Conservation (phyloP, 2,797 vertebrate genomes). For the Leucoraja ocellata region DNA sequence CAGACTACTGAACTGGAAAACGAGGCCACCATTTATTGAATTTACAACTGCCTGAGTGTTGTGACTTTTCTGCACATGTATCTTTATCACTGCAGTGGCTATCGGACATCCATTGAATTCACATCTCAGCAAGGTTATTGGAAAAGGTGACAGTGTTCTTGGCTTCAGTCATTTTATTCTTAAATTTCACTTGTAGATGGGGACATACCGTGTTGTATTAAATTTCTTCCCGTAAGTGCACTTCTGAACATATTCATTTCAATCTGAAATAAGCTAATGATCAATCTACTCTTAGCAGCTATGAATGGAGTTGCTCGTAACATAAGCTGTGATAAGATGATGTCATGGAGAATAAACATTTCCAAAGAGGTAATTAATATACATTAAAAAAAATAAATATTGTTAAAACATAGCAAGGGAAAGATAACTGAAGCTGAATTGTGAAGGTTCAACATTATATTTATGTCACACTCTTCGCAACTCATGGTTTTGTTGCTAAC, state of each 20-base stretch:
- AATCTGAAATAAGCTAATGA: constrained; percentile 24
- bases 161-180: background rate
- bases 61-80: background rate
- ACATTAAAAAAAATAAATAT: background rate
- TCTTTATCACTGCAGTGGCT: background rate
- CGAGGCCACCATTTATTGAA: background rate
- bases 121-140: background rate
- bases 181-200: constrained; percentile 10
- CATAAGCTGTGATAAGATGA: constrained; percentile 1
- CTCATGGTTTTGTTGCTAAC: background rate
- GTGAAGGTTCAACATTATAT: background rate
- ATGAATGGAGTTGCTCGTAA: constrained; percentile 19
- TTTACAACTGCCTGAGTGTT: background rate
- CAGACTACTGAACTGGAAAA: background rate
- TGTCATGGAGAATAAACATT: background rate
- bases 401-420: background rate
- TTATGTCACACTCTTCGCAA: background rate
- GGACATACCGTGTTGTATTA: background rate
- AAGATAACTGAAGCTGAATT: background rate
- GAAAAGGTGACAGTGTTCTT: constrained; percentile 12
- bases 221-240: constrained; percentile 11
- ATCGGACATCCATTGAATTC: background rate
- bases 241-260: constrained; percentile 16
- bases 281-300: background rate
- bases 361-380: constrained; percentile 24